These are phyloP conservation scores for Sebastes miniatus DNA, from an alignment of 2,797 vertebrate genomes.

Conservation along the genomic window DNA sequence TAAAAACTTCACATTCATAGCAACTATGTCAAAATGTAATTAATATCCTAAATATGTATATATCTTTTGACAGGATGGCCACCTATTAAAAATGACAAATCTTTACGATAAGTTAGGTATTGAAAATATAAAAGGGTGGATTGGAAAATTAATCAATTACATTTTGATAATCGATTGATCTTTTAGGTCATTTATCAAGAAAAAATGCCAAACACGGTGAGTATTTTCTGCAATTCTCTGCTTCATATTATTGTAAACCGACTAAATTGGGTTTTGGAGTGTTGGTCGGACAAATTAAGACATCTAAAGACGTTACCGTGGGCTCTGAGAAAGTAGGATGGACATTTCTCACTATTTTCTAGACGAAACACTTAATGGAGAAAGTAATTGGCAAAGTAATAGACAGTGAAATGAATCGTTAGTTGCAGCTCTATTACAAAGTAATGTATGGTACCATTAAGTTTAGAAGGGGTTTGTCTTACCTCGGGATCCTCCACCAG, in stretches of 20 bases:
- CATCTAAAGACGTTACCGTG: not conserved
- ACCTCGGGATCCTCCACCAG: slow-evolving; percentile 95
- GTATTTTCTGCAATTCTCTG: not conserved
- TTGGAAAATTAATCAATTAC: no score
- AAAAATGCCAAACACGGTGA: not conserved
- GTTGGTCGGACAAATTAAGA: not conserved
- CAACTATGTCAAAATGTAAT: not conserved
- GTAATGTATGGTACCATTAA: not conserved
- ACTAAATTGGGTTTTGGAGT: not conserved
- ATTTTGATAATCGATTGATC: not conserved
- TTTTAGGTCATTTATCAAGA: not conserved
- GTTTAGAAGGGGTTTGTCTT: slow-evolving; percentile 13
- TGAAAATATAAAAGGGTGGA: not conserved
- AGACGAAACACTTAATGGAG: not conserved
- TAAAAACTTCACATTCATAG: not conserved
- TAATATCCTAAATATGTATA: not conserved
- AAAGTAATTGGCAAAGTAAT: not conserved
- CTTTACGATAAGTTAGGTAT: not conserved
- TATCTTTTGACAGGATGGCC: not conserved
- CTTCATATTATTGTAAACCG: not conserved
- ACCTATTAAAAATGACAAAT: not conserved
- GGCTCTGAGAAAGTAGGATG: not conserved
- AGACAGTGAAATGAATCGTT: not conserved
- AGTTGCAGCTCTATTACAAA: not conserved
- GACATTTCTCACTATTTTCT: not conserved